A percentile compares a stretch with the other conserved stretches of the same genome.
These are phyloP conservation scores for Mareca strepera DNA, from an alignment of 2,797 vertebrate species.

Conservation along the genomic window DNA sequence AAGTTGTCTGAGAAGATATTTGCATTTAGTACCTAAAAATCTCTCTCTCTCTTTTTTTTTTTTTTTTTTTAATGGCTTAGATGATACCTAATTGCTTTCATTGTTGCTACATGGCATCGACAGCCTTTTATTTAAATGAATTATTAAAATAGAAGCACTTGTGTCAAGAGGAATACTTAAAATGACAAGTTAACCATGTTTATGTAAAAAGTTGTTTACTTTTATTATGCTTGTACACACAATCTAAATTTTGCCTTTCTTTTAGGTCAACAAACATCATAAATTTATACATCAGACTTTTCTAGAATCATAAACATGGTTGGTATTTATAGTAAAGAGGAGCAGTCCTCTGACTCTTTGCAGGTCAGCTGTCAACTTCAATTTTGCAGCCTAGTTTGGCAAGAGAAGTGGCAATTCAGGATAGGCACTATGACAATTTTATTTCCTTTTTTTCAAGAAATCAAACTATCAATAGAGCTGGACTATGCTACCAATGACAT, in stretches of 20 bases:
- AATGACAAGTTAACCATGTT: neutral
- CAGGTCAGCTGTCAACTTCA: neutral
- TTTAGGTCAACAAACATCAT: neutral
- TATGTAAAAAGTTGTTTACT: neutral
- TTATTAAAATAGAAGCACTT: neutral
- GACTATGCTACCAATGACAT: neutral
- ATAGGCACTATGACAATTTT: neutral
- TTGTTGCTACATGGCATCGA: neutral
- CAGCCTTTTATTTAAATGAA: neutral
- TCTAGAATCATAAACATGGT: neutral
- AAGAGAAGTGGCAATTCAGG: neutral
- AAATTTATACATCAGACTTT: neutral
- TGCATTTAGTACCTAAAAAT: neutral
- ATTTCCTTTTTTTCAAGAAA: neutral
- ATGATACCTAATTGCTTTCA: neutral
- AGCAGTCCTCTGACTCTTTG: neutral
- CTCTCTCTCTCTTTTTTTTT: too few relatives aligned
- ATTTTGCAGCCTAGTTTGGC: neutral
- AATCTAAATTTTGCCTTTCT: neutral
- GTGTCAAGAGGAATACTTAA: neutral
- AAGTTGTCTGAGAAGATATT: neutral
- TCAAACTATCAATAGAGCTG: neutral
- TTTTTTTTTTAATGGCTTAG: neutral
- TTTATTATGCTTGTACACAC: neutral
- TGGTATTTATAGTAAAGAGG: neutral